Evolutionary conservation across 2,888 invertebrate species (phyloP), one percentile per base, ranked within the genome.

Genomic region (Ligdia adustata): DNA sequence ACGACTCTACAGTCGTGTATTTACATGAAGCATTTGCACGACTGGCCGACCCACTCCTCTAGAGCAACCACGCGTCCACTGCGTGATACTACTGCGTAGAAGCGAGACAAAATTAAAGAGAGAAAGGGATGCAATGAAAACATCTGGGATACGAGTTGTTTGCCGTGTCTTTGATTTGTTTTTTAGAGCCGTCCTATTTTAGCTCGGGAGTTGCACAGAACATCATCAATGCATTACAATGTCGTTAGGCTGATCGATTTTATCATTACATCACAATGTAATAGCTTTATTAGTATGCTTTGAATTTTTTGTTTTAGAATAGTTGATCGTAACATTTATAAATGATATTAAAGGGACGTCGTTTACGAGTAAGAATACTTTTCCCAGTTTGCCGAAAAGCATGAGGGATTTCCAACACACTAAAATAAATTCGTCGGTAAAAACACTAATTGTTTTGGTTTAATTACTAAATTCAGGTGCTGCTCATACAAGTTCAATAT

Each of bases 111-210:
- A 14, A 6, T n/a, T 22, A 13, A 14, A 44, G 13, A 38, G n/a
- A 62, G 68, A 76, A 52, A 42, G 71, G 62, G 79, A 78, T 42
- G 45, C 64, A 66, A 61, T 57, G 79, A 75, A 78, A 78, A 78
- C 78, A 78, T 73, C 73, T 77, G 71, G 71, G 71, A 70, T 68
- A 69, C 48, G 37, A 47, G 40, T 55, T 27, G 50, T 39, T 50
- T 50, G 52, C 52, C 51, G 52, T 33, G 51, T 61, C 55, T 65
- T 52, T 61, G 62, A 61, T 65, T 67, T 58, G 62, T 67, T 65
- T 72, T 64, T 60, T 60, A 47, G 49, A 48, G 52, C 47, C 40
- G 56, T 39, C 52, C 59, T 57, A 62, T 60, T 64, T 59, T 49
- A 24, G 32, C n/a, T n/a, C 42, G 43, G 35, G 20, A 22, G 33